Evolutionary conservation across 2,797 vertebrate genomes (phyloP), one percentile per base, ranked within the genome.

Genomic region (Eidolon dupreanum): DNA sequence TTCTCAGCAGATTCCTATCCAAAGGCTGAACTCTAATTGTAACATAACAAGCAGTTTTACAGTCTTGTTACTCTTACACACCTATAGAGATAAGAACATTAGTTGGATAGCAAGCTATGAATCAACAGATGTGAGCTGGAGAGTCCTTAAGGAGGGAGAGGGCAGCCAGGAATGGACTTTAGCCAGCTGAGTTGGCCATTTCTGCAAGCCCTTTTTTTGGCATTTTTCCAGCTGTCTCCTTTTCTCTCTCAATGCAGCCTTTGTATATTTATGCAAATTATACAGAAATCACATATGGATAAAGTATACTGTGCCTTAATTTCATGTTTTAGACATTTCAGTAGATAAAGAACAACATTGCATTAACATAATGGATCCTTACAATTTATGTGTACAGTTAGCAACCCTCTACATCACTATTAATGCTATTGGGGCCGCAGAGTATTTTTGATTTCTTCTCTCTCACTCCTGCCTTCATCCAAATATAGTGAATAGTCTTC

Each of bases 311-410:
- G 17, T 85, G 19, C 73, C 68, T 70, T 46, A 95, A 86, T 94
- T 75, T 75, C 28, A 92, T 70, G 11, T 81, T 92, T 82, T 85
- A 63, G 70, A 82, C 51, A 86, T 95, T 92, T 93, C 49, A 91
- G 28, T 74, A 74, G 51, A 84, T 61, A 68, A 71, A 75, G 20
- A 93, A 78, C 71, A 68, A 88, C 19, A 6, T 16, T 49, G 49
- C 55, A 94, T 94, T 89, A 85, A 93, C 86, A 93, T 61, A 92
- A 46, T 49, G 36, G 12, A 63, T 94, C 31, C 59, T 86, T 86
- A 55, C 5, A 55, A 55, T 91, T 17, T 13, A 22, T 81, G 2
- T 79, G n/a, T n/a, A 55, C 36, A 90, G 51, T 74, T 38, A 68
- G 36, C 10, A 55, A 55, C 51, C n/a, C 51, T 95, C 13, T 70